Evolutionary conservation across 2,888 invertebrate species (phyloP).

Genomic region (Scaptomyza caliginosa): DNA sequence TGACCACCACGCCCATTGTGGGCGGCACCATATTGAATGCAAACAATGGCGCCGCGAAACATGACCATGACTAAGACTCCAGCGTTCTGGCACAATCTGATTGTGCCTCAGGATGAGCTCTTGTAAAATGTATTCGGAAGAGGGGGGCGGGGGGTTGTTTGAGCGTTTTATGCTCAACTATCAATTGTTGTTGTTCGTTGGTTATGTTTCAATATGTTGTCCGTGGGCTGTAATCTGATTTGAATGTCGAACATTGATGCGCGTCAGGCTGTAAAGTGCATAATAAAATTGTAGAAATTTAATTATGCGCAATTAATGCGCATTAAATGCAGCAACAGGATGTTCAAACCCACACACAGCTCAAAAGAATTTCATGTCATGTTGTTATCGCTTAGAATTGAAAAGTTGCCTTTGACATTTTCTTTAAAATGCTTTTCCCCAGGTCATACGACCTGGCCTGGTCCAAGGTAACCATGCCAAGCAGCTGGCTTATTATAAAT

Average conservation of each 20-base stretch:
- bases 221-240: constrained; percentile 65
- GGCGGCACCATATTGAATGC: constrained; percentile 3
- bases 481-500: constrained; percentile 19
- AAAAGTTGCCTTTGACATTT: too few relatives aligned
- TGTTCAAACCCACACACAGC: constrained; percentile 1
- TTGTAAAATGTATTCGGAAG: too few relatives aligned
- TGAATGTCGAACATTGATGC: constrained; percentile 57
- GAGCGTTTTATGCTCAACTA: too few relatives aligned
- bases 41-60: background rate
- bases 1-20: background rate
- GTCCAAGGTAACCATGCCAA: constrained; percentile 1
- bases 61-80: background rate
- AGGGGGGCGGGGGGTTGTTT: too few relatives aligned
- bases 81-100: background rate
- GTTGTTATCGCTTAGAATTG: too few relatives aligned
- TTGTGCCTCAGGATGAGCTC: background rate
- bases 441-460: too few relatives aligned
- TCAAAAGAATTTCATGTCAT: too few relatives aligned
- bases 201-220: constrained; percentile 37
- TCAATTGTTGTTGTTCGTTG: constrained; percentile 4
- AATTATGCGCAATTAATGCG: constrained; percentile 76
- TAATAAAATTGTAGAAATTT: constrained; percentile 77
- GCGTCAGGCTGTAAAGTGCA: constrained; percentile 68
- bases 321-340: constrained; percentile 67
- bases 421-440: too few relatives aligned